Conservation (phyloP, 2,113 vertebrate genomes). For the Epinephelus cyanopodus region DNA sequence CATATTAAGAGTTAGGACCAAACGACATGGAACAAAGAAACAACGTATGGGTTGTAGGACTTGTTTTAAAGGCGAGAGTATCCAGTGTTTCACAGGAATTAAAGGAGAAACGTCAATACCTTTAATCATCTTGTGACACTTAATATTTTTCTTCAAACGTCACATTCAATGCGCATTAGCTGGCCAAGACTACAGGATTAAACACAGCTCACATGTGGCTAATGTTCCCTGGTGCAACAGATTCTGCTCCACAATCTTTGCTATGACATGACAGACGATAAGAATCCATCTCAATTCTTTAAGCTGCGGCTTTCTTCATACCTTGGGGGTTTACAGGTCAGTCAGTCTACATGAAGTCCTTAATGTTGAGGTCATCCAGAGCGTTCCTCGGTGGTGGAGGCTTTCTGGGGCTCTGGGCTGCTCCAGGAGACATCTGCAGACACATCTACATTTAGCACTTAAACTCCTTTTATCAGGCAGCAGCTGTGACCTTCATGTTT, state of each 20-base stretch:
- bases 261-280: not conserved
- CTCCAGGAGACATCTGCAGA: conserved; percentile 85
- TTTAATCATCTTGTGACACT: not conserved
- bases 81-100: not conserved
- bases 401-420: conserved; percentile 96
- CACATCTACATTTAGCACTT: conserved; percentile 28
- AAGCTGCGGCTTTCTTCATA: conserved; percentile 15
- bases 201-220: not conserved
- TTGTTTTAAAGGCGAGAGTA: too few relatives aligned
- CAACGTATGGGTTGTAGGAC: too few relatives aligned
- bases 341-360: conserved; percentile 97
- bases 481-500: not conserved
- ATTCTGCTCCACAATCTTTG: not conserved
- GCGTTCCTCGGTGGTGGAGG: conserved; percentile 96
- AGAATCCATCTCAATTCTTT: not conserved
- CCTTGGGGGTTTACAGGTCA: conserved; percentile 72
- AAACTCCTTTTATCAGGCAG: not conserved
- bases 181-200: not conserved
- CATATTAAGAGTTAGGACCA: too few relatives aligned
- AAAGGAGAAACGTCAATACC: not conserved
- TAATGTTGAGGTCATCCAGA: conserved; percentile 99
- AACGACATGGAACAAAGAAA: too few relatives aligned
- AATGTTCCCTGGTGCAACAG: not conserved
- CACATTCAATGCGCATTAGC: not conserved
- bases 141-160: not conserved